A percentile compares a stretch with the other conserved stretches of the same genome.
These are phyloP conservation scores for Listrodromus nycthemerus DNA, from an alignment of 2,888 invertebrate species.

Conservation along the genomic window DNA sequence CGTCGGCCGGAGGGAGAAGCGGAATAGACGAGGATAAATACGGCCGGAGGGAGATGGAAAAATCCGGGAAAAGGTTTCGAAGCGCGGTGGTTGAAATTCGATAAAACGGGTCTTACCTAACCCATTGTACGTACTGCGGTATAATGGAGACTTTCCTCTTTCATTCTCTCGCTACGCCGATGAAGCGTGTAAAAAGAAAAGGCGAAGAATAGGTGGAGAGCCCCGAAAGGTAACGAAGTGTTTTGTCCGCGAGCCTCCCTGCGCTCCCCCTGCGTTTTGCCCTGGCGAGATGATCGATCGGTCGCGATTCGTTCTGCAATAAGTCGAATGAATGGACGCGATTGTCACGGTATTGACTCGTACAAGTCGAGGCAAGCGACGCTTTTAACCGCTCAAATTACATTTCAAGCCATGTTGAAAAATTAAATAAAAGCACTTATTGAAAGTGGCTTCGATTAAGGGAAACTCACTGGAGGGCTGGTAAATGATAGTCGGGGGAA, in stretches of 20 bases:
- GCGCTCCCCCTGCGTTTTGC: not conserved
- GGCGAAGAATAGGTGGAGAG: constrained; percentile 17
- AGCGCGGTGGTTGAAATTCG: constrained; percentile 47
- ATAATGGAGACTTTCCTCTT: constrained; percentile 52
- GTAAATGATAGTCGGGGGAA: not conserved
- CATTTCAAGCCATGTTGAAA: not conserved
- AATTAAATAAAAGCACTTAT: not conserved
- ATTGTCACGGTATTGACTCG: constrained; percentile 14
- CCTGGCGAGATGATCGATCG: constrained; percentile 40
- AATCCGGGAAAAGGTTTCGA: constrained; percentile 41
- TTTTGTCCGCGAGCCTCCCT: constrained; percentile 35
- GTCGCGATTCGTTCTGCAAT: constrained; percentile 1
- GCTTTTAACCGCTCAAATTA: not conserved
- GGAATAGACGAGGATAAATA: constrained; percentile 29
- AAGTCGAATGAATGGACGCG: constrained; percentile 2
- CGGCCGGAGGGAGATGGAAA: constrained; percentile 34
- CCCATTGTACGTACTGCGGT: constrained; percentile 48
- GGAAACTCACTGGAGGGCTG: not conserved
- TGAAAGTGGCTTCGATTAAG: not conserved
- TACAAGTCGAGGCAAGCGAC: not conserved
- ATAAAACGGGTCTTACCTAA: constrained; percentile 57
- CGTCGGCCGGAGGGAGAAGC: constrained; percentile 6
- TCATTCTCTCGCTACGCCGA: not conserved
- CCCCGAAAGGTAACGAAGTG: constrained; percentile 54
- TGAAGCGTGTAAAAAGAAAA: constrained; percentile 47